Evolutionary conservation across 2,888 invertebrate species (phyloP).

Genomic region (Phorcus lineatus): DNA sequence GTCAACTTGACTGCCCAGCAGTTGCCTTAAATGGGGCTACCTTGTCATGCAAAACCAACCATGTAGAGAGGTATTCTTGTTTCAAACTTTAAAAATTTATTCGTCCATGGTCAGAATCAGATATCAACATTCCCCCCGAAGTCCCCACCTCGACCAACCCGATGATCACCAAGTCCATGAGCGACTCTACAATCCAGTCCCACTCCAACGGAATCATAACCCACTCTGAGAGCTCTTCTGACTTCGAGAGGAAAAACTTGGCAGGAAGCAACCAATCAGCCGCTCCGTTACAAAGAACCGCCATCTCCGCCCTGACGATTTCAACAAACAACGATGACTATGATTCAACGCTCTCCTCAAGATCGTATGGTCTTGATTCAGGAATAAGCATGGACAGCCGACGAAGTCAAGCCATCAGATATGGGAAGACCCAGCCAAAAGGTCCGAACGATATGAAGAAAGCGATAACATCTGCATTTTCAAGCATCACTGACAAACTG

Average conservation of each 20-base stretch:
- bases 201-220: conserved; percentile 15
- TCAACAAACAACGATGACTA: not conserved
- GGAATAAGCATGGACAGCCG: conserved; percentile 34
- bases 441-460: conserved; percentile 81
- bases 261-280: not conserved
- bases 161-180: conserved; percentile 49
- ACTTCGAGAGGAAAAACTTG: not conserved
- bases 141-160: conserved; percentile 18
- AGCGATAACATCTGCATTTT: conserved; percentile 89
- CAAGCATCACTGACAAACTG: conserved; percentile 81
- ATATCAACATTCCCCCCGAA: not conserved
- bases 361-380: conserved; percentile 30
- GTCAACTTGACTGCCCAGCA: no score
- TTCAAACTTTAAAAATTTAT: not conserved
- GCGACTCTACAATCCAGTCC: conserved; percentile 53
- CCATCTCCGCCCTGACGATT: conserved; percentile 3
- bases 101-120: not conserved
- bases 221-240: not conserved
- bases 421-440: not conserved
- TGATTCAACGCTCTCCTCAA: conserved; percentile 22
- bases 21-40: no score
- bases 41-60: no score
- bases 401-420: not conserved
- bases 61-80: no score
- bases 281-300: not conserved